These are phyloP conservation scores for Tragelaphus eurycerus DNA, from an alignment of 2,797 vertebrate genomes.

Conservation along the genomic window DNA sequence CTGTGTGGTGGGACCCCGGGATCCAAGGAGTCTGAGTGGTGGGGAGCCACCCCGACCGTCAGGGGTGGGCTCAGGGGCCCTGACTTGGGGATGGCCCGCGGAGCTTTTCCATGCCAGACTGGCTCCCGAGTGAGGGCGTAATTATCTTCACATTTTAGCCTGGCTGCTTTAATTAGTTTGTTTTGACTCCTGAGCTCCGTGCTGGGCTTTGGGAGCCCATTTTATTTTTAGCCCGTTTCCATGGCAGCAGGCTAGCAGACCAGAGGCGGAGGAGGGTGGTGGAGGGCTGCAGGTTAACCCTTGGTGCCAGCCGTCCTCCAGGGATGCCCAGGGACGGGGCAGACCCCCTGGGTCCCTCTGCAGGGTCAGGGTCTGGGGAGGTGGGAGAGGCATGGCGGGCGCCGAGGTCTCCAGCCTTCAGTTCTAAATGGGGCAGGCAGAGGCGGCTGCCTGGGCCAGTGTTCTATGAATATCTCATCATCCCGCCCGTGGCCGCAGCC, in stretches of 20 bases:
- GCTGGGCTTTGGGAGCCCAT: slow-evolving; percentile 65
- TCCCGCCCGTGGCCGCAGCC: not conserved
- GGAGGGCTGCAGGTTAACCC: slow-evolving; percentile 58
- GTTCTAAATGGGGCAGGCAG: not conserved
- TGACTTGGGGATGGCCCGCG: not conserved
- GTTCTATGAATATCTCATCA: not conserved
- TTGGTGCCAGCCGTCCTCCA: not conserved
- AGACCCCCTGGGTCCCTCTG: not conserved
- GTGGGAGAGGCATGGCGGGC: not conserved
- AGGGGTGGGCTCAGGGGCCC: not conserved
- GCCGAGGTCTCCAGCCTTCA: not conserved
- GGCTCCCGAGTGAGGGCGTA: slow-evolving; percentile 70
- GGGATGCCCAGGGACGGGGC: not conserved
- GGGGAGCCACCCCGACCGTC: not conserved
- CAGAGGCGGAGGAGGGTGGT: slow-evolving; percentile 58
- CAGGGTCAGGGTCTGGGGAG: not conserved
- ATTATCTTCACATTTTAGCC: slow-evolving; percentile 76
- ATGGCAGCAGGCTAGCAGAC: slow-evolving; percentile 77
- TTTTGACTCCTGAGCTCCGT: slow-evolving; percentile 76
- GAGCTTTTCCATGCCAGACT: slow-evolving; percentile 18
- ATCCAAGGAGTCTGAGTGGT: too few species aligned
- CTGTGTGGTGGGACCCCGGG: not conserved
- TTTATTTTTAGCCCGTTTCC: slow-evolving; percentile 85
- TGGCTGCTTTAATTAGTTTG: slow-evolving; percentile 79
- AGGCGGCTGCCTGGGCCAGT: not conserved